Base-by-base conservation (phyloP, 2,113 vertebrate genomes). In the Turnix velox region DNA sequence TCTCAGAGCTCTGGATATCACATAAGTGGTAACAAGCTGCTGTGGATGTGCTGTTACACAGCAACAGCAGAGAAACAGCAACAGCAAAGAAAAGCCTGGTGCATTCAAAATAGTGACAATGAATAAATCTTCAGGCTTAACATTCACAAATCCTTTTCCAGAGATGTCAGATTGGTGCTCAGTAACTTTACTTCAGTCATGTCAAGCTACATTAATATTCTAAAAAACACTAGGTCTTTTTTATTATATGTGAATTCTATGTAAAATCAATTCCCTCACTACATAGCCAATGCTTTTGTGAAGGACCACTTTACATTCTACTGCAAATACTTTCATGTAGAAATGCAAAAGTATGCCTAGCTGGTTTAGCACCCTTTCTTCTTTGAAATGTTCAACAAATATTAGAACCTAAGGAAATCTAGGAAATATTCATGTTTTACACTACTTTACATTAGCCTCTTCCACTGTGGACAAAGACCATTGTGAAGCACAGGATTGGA, bases 291-390 rank as follows among this genome's bases (percentile, higher is more conserved):
- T 86, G 19, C 25, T 92, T 51, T 94, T 94, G 80, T 88, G 77
- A 88, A 96, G 83, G 69, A 78, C 78, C 82, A 84, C 74, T 96
- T 79, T 72, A 63, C 62, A 45, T 57, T 92, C 79, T 69, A 31
- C 13, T 84, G 39, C 33, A 88, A 93, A 88, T 37, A 79, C n/a
- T 72, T 17, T 33, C 35, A 54, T 62, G 74, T 37, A 77, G 91
- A 95, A 96, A 84, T 25, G 88, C 87, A 94, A 95, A 94, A 90
- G 68, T 75, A 90, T 86, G 11, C 33, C 48, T 58, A n/a, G 12
- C 49, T 87, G 7, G 4, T 84, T 57, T 48, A 65, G 27, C 40
- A 74, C 35, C 40, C 67, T 40, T 62, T 83, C 30, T 79, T 90
- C 37, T 87, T 63, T 63, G 30, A 79, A 80, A 39, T 37, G 11